Evolutionary conservation across 2,888 invertebrate species (phyloP), one percentile per base, ranked within the genome.

Genomic region (Nebria salina): DNA sequence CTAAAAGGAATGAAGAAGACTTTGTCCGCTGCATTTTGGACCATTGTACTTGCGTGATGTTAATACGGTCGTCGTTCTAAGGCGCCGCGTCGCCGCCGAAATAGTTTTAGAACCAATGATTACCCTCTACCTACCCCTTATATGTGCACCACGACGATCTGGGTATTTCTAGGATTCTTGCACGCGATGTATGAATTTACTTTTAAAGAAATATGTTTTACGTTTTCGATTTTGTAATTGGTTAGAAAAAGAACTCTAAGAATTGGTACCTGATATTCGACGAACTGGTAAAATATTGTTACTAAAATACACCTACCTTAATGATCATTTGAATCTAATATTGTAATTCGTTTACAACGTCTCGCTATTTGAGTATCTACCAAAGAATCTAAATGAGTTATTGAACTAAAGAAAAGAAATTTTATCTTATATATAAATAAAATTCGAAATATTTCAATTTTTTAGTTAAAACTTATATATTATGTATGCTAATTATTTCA

Each of bases 161-260:
- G 54, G 54, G 13, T 54, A 54, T 54, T 54, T 54, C 54, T 54
- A 54, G 72, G 72, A 77, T 77, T 68, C 70, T 26, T 76, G 76
- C 76, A 76, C 76, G 76, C 76, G 76, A 76, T 43, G 66, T 76
- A 70, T 68, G 70, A 70, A 76, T 76, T 76, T 76, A 76, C 43
- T 26, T 20, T 72, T 72, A 1, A 54, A 73, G 34, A 73, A 54
- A 54, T 54, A 54, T 54, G 54, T 54, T 54, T 54, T 54, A 54
- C 54, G 54, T 54, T 54, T 54, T 54, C 54, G 54, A 54, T 54
- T 54, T 54, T 54, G 11, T 54, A 54, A 54, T 54, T 54, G 54
- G 54, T 54, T 54, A 54, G 54, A 54, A 54, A 54, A 54, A 54
- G 54, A 54, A 8, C 54, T 54, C 0, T 3, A 54, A 13, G 54